A percentile compares a stretch with the other conserved stretches of the same genome.
Evolutionary conservation across 1,140 invertebrate species (phyloP).

Genomic region (Episyrphus balteatus): DNA sequence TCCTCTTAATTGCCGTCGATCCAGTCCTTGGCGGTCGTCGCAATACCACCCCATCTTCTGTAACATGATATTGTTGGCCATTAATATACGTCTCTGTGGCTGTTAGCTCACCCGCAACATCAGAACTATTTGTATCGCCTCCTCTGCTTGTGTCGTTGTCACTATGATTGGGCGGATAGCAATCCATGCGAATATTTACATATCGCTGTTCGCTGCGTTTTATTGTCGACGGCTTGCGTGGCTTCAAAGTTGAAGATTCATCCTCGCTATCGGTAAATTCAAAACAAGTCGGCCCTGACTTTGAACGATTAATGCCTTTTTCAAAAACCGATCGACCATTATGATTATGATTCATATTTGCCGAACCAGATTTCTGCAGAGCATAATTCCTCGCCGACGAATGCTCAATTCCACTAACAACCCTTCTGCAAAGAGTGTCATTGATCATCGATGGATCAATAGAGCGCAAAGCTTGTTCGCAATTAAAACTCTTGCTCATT

Average conservation of each 20-base stretch:
- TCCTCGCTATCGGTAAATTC: slow-evolving; percentile 37
- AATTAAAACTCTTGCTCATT: slow-evolving; percentile 37
- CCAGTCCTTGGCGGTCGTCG: slow-evolving; percentile 42
- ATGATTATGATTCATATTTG: slow-evolving; percentile 12
- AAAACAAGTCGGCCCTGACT: slow-evolving; percentile 58
- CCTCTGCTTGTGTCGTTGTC: slow-evolving; percentile 24
- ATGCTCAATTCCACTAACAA: slow-evolving; percentile 19
- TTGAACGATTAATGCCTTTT: slow-evolving; percentile 47
- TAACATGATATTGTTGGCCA: slow-evolving; percentile 26
- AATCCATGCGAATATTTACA: slow-evolving; percentile 35
- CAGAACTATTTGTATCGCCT: slow-evolving; percentile 15
- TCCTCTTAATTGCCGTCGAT: slow-evolving; percentile 56
- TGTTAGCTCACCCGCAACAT: not conserved
- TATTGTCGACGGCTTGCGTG: slow-evolving; percentile 19
- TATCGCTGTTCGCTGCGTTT: slow-evolving; percentile 26
- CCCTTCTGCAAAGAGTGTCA: slow-evolving; percentile 20
- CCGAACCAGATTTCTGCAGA: slow-evolving; percentile 36
- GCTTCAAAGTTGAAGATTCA: slow-evolving; percentile 16
- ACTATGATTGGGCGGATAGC: slow-evolving; percentile 29
- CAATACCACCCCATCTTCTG: slow-evolving; percentile 32
- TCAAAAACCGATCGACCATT: slow-evolving; percentile 31
- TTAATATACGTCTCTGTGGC: slow-evolving; percentile 22
- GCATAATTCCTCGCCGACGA: slow-evolving; percentile 27
- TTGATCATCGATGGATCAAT: slow-evolving; percentile 32
- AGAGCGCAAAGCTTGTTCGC: slow-evolving; percentile 29